These are phyloP conservation scores for Sphinx pinastri DNA, from an alignment of 2,888 invertebrate species.

Conservation along the genomic window DNA sequence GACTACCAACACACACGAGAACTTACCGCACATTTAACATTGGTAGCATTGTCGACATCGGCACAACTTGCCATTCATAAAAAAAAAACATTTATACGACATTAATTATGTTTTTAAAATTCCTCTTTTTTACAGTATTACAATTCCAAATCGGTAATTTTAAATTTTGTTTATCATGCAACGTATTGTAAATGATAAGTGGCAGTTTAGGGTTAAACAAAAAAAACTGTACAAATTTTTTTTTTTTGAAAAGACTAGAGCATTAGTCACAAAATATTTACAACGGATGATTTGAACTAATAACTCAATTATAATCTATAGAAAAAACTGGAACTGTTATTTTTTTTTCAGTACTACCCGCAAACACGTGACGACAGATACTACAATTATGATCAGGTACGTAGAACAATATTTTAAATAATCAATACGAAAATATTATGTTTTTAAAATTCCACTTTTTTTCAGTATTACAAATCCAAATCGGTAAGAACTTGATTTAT, in stretches of 20 bases:
- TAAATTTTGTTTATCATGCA: neutral
- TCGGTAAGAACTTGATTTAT: neutral
- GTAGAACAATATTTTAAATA: neutral
- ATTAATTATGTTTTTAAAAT: neutral
- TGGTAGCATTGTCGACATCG: no score
- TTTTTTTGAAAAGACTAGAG: no score
- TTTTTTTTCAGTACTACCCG: slow-evolving; percentile 6
- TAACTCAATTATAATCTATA: no score
- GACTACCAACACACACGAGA: no score
- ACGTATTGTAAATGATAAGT: no score
- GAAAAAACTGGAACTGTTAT: neutral
- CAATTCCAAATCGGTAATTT: neutral
- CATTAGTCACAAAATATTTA: no score
- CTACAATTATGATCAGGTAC: neutral
- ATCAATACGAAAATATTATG: neutral
- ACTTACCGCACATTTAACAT: no score
- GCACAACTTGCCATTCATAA: no score
- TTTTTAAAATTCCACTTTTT: neutral
- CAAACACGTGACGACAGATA: neutral
- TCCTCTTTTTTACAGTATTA: neutral
- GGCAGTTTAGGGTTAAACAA: no score
- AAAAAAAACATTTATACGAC: neutral
- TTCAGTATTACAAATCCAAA: neutral
- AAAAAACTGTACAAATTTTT: no score
- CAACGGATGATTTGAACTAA: no score